Base-by-base conservation (phyloP, 2,888 invertebrate genomes). In the Entomobrya proxima region DNA sequence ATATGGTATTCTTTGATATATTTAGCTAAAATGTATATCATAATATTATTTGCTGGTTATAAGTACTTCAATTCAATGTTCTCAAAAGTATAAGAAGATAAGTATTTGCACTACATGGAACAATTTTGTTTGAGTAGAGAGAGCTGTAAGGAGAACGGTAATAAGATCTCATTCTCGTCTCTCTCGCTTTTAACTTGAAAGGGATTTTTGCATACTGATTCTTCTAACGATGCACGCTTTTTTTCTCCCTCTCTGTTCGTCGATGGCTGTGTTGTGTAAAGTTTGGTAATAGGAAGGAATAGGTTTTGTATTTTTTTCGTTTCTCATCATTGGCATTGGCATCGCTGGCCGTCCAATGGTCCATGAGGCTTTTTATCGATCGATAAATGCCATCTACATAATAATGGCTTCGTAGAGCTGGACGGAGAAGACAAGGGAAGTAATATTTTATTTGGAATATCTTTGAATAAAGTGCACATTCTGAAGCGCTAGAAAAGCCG, bases 141-240 rank as follows among this genome's bases (percentile, higher is more conserved):
- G 52, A 75, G 78, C 50, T 40, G 64, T 32, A 50, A 35, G 67
- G 27, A 58, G n/a, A 40, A n/a, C 18, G 15, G 72, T 87, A 89
- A 89, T 87, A 85, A 88, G 88, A 89, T 89, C 87, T 87, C 87
- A 84, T 88, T 87, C 87, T 78, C 78, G 61, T 61, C 61, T 47
- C 47, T 61, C 32, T 83, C 64, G 35, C 32, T 47, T 32, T 50
- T 50, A 30, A 30, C 47, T 74, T 47, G 74, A 76, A 40, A 82
- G 83, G 86, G 86, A 88, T 88, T 88, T 88, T 89, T 89, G 87
- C 89, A 89, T 89, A 88, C 88, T 88, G 88, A 87, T 88, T 88
- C 88, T 50, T 35, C 55, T 74, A 55, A 72, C 58, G 72, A 64
- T 9, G 35, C 18, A 32, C 30, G 44, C 44, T 58, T 61, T 61